Conservation (phyloP, 2,797 vertebrate genomes). For the Tenualosa thibaudeaui region DNA sequence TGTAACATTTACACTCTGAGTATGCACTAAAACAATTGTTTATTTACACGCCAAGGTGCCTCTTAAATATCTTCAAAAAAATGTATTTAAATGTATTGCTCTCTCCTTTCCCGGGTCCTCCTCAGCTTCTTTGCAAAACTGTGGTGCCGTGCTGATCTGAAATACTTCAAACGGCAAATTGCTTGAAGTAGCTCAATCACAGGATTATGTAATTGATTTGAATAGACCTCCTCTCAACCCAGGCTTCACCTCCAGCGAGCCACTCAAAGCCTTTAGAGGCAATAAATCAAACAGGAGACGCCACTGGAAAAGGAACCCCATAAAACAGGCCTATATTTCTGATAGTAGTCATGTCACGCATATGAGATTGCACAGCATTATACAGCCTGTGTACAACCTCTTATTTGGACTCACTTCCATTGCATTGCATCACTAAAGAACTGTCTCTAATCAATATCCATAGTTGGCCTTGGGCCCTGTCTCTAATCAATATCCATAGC, state of each 20-base stretch:
- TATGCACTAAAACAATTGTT: background rate
- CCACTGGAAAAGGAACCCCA: background rate
- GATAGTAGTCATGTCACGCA: background rate
- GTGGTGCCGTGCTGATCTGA: background rate
- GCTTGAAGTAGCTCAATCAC: constrained; percentile 1
- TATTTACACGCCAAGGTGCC: background rate
- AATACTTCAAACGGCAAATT: background rate
- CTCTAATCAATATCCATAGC: background rate
- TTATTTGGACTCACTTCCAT: background rate
- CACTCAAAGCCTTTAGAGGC: background rate
- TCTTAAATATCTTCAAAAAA: background rate
- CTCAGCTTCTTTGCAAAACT: background rate
- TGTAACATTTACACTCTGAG: background rate
- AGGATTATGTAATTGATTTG: background rate
- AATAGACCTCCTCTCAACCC: background rate
- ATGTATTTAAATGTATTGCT: background rate
- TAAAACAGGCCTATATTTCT: constrained; percentile 4
- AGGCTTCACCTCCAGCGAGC: too few species aligned
- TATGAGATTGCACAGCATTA: background rate
- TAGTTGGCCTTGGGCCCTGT: background rate
- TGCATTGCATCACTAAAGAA: background rate
- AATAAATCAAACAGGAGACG: background rate
- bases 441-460: constrained; percentile 9
- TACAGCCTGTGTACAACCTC: background rate
- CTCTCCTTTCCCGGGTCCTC: background rate